phyloP scores from a whole-genome alignment of 2,797 vertebrate species.

The Mareca penelope region DNA sequence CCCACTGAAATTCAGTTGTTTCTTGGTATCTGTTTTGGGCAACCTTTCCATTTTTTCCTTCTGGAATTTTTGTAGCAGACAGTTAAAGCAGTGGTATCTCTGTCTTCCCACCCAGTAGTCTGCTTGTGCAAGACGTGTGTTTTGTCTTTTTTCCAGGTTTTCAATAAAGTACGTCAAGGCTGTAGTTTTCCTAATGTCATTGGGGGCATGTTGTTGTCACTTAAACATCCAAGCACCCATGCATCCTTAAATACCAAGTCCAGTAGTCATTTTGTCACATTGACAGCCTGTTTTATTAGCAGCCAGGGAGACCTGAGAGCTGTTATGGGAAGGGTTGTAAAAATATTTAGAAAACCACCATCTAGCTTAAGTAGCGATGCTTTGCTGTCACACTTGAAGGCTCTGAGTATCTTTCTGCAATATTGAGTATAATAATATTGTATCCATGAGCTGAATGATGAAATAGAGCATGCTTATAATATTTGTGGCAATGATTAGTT shows the following conservation, averaged over 20 bases:
- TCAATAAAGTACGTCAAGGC: background rate
- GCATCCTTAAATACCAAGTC: background rate
- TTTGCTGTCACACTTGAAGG: background rate
- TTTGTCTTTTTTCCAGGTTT: background rate
- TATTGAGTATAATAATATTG: background rate
- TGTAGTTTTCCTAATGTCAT: background rate
- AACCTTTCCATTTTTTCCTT: background rate
- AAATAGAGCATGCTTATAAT: background rate
- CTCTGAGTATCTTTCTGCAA: background rate
- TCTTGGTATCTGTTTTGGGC: background rate
- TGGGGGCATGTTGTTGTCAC: background rate
- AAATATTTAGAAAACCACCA: background rate
- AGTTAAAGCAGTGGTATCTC: background rate
- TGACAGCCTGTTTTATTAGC: background rate
- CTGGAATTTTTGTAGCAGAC: background rate
- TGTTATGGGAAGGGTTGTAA: background rate
- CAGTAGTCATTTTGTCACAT: too few relatives aligned
- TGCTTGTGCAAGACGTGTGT: background rate
- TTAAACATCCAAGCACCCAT: background rate
- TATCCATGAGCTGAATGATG: background rate
- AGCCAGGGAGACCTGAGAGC: background rate
- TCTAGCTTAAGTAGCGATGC: background rate
- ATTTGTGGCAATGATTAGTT: background rate
- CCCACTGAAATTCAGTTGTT: rapidly evolving
- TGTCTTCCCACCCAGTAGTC: background rate